phyloP scores from a whole-genome alignment of 2,113 vertebrate genomes.

The Bujurquina vittata region DNA sequence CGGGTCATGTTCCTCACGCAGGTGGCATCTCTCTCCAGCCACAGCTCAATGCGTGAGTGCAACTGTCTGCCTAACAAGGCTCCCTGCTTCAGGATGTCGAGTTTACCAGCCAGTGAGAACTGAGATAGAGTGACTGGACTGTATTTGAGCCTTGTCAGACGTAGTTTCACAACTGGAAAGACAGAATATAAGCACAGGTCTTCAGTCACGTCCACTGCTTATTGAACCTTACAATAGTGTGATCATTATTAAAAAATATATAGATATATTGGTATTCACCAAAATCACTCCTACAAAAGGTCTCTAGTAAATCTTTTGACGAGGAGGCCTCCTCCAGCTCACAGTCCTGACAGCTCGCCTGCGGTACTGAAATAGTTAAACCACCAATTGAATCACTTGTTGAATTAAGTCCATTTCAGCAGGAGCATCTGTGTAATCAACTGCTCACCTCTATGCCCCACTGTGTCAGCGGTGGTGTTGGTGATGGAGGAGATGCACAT shows the following conservation, averaged over 20 bases:
- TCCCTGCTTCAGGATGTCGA: conserved; percentile 85
- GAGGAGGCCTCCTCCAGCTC: conserved; percentile 83
- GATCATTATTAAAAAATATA: neutral
- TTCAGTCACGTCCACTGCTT: neutral
- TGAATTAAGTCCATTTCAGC: neutral
- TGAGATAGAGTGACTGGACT: conserved; percentile 76
- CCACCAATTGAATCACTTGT: conserved; percentile 5
- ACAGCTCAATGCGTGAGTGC: conserved; percentile 76
- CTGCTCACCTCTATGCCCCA: conserved; percentile 74
- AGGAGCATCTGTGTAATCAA: neutral
- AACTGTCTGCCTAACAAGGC: conserved; percentile 80
- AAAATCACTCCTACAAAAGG: conserved; percentile 84
- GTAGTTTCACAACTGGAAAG: conserved; percentile 83
- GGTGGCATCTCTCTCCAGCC: conserved; percentile 86
- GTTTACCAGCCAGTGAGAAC: conserved; percentile 79
- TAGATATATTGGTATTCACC: conserved; percentile 73
- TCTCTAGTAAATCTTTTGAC: conserved; percentile 82
- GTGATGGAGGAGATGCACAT: conserved; percentile 84
- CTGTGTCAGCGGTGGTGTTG: conserved; percentile 57
- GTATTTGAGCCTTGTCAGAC: conserved; percentile 78
- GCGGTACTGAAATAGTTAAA: conserved; percentile 74
- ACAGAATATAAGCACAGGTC: conserved; percentile 9
- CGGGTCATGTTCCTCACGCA: conserved; percentile 85
- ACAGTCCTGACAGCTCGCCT: conserved; percentile 87
- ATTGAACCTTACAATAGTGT: neutral